Conservation (phyloP, 2,797 vertebrate genomes). For the Gymnothorax javanicus region DNA sequence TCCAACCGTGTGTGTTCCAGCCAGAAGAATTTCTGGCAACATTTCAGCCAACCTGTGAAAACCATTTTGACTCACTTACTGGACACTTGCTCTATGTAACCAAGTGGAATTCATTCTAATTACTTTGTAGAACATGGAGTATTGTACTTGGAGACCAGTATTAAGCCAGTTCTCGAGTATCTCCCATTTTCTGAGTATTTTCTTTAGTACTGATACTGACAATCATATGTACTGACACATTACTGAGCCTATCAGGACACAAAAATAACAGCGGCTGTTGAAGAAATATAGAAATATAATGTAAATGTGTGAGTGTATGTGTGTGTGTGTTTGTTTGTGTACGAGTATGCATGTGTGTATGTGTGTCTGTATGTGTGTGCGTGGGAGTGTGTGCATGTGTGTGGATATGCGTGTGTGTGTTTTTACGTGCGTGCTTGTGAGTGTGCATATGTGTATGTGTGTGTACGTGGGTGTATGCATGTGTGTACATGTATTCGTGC, state of each 20-base stretch:
- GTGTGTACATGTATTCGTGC: too few relatives aligned
- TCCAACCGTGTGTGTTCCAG: not conserved
- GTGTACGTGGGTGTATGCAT: too few relatives aligned
- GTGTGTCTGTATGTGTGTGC: not conserved
- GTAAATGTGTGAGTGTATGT: not conserved
- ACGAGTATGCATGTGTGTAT: not conserved
- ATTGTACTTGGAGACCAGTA: slow-evolving; percentile 23
- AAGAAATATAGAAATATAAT: not conserved
- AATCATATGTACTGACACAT: not conserved
- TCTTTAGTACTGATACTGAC: not conserved
- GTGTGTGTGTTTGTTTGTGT: not conserved
- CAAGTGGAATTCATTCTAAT: slow-evolving; percentile 38
- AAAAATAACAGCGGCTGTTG: not conserved
- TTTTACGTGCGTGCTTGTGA: not conserved
- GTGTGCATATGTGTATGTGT: not conserved
- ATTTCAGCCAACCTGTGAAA: slow-evolving; percentile 38
- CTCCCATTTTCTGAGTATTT: not conserved
- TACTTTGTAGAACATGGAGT: slow-evolving; percentile 22
- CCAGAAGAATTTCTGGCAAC: slow-evolving; percentile 21
- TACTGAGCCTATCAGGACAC: not conserved
- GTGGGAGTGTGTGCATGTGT: not conserved
- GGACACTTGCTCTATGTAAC: slow-evolving; percentile 33
- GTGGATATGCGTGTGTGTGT: not conserved
- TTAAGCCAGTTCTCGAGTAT: slow-evolving; percentile 7
- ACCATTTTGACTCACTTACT: slow-evolving; percentile 40